Conservation (phyloP, 1,140 invertebrate genomes). For the Lanistes nyassanus region DNA sequence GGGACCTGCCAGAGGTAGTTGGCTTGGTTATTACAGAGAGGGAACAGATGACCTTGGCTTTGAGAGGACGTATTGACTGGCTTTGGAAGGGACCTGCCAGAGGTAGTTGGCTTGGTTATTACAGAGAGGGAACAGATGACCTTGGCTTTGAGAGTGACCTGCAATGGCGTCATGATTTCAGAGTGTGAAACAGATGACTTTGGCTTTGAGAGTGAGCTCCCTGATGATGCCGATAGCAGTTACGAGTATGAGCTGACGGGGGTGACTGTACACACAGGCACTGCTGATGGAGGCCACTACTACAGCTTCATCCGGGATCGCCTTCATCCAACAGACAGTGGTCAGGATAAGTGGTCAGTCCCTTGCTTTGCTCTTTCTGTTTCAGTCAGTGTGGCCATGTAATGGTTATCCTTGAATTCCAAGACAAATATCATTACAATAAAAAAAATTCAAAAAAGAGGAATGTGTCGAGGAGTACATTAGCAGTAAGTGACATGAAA, state of each 20-base stretch:
- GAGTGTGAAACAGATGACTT: constrained; percentile 16
- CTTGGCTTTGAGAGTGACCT: neutral
- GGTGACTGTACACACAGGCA: constrained; percentile 95
- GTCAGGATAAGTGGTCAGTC: constrained; percentile 83
- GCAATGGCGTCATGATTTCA: neutral
- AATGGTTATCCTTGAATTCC: no score
- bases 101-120: no score
- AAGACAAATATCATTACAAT: no score
- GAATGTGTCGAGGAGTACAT: no score
- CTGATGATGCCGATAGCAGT: constrained; percentile 65
- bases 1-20: no score
- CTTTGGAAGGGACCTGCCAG: no score
- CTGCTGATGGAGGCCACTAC: constrained; percentile 95
- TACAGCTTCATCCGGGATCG: constrained; percentile 93
- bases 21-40: no score
- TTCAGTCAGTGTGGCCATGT: no score
- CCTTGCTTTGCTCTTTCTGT: neutral
- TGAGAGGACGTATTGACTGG: no score
- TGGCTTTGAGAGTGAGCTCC: constrained; percentile 26
- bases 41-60: no score
- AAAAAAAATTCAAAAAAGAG: no score
- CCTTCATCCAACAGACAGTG: constrained; percentile 55
- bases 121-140: neutral
- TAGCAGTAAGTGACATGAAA: no score
- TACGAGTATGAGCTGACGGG: constrained; percentile 92